A percentile compares a stretch with the other conserved stretches of the same genome.
Conservation (phyloP, 2,113 vertebrate genomes). For the Brachyhypopomus occidentalis region DNA sequence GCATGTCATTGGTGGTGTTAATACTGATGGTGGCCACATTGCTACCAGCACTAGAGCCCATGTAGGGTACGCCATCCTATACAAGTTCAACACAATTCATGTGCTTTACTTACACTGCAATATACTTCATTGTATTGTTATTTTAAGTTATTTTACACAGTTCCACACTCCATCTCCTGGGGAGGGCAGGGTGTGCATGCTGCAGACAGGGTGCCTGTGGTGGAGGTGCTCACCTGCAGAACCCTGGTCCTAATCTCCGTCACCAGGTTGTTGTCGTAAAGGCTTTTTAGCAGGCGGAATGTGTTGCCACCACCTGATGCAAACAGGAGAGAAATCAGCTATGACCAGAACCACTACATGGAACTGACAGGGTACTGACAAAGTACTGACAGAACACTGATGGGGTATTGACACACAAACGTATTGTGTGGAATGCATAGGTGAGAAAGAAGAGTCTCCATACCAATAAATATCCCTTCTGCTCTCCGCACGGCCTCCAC, state of each 20-base stretch:
- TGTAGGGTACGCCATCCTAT: conserved; percentile 83
- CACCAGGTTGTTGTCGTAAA: conserved; percentile 83
- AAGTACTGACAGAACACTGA: too few relatives aligned
- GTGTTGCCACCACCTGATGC: conserved; percentile 86
- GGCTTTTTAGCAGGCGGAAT: conserved; percentile 85
- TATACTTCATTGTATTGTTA: too few relatives aligned
- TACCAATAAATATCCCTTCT: conserved; percentile 85
- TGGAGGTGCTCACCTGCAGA: conserved; percentile 71
- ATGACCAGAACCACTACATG: too few relatives aligned
- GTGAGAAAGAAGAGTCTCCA: conserved; percentile 29
- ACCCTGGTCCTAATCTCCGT: conserved; percentile 81
- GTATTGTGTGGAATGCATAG: too few relatives aligned
- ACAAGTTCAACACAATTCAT: not conserved
- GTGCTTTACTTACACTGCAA: too few relatives aligned
- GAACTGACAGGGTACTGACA: too few relatives aligned
- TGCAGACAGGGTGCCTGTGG: too few relatives aligned
- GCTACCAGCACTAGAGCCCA: conserved; percentile 86
- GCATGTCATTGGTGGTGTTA: conserved; percentile 89
- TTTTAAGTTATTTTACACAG: too few relatives aligned
- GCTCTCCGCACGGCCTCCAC: conserved; percentile 78
- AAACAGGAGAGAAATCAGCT: not conserved
- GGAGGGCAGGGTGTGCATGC: too few relatives aligned
- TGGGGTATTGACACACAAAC: too few relatives aligned
- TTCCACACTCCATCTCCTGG: too few relatives aligned
- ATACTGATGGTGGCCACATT: conserved; percentile 84